Evolutionary conservation across 2,888 invertebrate genomes (phyloP).

Genomic region (Melinopterus prodromus): DNA sequence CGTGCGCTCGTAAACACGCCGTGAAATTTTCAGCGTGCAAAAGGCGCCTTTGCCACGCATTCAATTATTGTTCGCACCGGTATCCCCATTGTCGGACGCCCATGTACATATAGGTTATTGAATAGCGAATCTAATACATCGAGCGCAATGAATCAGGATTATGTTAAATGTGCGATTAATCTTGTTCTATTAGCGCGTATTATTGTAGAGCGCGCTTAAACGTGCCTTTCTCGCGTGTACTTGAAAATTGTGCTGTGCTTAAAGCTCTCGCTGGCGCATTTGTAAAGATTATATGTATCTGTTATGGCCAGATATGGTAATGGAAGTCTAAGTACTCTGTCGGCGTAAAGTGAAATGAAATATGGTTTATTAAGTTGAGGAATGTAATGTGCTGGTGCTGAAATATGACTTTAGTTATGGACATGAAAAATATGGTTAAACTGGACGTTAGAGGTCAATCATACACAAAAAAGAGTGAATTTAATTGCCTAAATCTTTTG

Average conservation of each 20-base stretch:
- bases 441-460: no score
- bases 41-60: background rate
- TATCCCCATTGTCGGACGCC: background rate
- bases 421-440: background rate
- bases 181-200: background rate
- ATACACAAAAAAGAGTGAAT: no score
- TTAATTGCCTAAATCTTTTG: no score
- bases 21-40: background rate
- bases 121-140: background rate
- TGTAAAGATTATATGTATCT: background rate
- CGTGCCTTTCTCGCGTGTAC: background rate
- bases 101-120: background rate
- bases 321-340: background rate
- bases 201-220: background rate
- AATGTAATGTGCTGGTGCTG: background rate
- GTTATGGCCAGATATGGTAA: background rate
- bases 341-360: background rate
- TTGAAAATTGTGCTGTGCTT: background rate
- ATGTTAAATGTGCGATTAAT: background rate
- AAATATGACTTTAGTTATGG: background rate
- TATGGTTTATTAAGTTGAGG: background rate
- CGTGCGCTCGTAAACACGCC: slow-evolving; percentile 4
- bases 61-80: background rate
- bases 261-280: background rate
- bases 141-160: background rate